Evolutionary conservation across 2,797 vertebrate species (phyloP).

Genomic region (Hyperoplus immaculatus): DNA sequence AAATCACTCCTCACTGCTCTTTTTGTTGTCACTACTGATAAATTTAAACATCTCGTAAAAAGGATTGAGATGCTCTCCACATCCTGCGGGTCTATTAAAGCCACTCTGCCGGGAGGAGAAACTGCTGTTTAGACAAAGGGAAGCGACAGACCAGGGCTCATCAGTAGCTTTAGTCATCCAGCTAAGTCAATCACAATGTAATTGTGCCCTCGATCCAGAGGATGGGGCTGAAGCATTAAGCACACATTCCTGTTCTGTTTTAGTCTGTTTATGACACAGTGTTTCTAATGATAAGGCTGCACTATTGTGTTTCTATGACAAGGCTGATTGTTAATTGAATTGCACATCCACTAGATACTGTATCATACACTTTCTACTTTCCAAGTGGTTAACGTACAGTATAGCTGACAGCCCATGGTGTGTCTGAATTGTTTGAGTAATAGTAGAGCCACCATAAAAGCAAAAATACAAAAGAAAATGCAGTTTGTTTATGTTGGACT

Average conservation of each 20-base stretch:
- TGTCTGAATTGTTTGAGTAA: slow-evolving; percentile 44
- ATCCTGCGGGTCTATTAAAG: slow-evolving; percentile 56
- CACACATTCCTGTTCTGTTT: slow-evolving; percentile 60
- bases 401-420: slow-evolving; percentile 38
- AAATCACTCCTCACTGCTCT: slow-evolving; percentile 48
- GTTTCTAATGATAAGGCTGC: slow-evolving; percentile 45
- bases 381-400: slow-evolving; percentile 26
- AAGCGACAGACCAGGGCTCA: slow-evolving; percentile 55
- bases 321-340: slow-evolving; percentile 46
- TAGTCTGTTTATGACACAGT: slow-evolving; percentile 61
- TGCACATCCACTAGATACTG: slow-evolving; percentile 38
- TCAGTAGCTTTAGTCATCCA: slow-evolving; percentile 64
- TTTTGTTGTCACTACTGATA: slow-evolving; percentile 68
- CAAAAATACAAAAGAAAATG: slow-evolving; percentile 8
- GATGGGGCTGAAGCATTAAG: slow-evolving; percentile 85
- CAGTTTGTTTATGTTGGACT: slow-evolving; percentile 11
- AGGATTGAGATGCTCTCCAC: slow-evolving; percentile 65
- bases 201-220: slow-evolving; percentile 82
- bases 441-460: slow-evolving; percentile 32
- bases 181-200: slow-evolving; percentile 80
- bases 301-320: slow-evolving; percentile 32
- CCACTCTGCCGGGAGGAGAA: slow-evolving; percentile 51
- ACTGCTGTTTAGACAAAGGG: slow-evolving; percentile 57
- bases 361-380: slow-evolving; percentile 46
- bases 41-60: slow-evolving; percentile 47